Conservation (phyloP, 1,140 invertebrate genomes). For the Drosophila ohnishii region DNA sequence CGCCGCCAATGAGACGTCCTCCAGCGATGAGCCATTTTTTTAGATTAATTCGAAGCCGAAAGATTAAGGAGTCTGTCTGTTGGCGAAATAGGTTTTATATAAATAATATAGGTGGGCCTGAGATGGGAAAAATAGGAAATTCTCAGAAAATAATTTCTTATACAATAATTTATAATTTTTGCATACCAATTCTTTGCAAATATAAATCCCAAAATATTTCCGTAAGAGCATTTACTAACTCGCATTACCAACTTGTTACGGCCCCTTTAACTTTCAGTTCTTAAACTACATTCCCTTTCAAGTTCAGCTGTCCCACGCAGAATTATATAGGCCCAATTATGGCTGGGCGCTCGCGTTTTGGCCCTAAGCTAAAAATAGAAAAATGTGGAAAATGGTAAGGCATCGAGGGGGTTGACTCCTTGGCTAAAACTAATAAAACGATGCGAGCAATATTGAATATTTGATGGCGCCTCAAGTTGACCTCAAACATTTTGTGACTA, state of each 20-base stretch:
- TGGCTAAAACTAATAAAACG: constrained; percentile 49
- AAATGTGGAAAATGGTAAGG: constrained; percentile 35
- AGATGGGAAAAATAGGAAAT: too few species aligned
- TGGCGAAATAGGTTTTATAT: too few species aligned
- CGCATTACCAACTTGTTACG: background rate
- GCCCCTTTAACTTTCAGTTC: constrained; percentile 13
- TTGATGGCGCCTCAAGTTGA: constrained; percentile 49
- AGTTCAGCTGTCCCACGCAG: constrained; percentile 39
- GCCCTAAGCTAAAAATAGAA: constrained; percentile 60
- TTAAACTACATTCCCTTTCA: constrained; percentile 24
- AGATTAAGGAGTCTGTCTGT: too few species aligned
- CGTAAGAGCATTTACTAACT: background rate
- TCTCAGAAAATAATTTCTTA: too few species aligned
- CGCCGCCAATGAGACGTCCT: too few species aligned
- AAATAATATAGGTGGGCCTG: too few species aligned
- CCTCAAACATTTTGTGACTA: constrained; percentile 47
- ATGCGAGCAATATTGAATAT: constrained; percentile 47
- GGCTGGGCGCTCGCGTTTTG: constrained; percentile 22
- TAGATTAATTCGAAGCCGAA: too few species aligned
- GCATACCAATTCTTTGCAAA: background rate
- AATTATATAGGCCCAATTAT: constrained; percentile 37
- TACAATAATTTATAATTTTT: background rate
- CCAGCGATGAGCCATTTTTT: too few species aligned
- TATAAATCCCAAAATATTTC: background rate
- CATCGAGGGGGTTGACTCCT: constrained; percentile 1